These are phyloP conservation scores for Pheosia tremula DNA, from an alignment of 2,888 invertebrate genomes.

Conservation along the genomic window DNA sequence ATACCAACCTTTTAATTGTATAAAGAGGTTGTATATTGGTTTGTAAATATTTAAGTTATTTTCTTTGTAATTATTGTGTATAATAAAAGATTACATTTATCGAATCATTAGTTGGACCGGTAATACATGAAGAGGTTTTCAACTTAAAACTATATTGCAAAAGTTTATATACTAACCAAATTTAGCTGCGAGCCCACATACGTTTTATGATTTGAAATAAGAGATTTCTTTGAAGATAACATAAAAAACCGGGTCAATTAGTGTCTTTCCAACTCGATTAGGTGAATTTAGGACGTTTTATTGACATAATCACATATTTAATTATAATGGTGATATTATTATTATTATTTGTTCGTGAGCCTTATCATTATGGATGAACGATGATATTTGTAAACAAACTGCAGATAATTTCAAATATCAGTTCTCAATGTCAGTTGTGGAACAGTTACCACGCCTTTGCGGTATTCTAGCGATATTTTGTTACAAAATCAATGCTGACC, in stretches of 20 bases:
- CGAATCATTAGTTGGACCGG: too few species aligned
- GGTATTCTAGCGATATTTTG: constrained; percentile 43
- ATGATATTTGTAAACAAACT: constrained; percentile 20
- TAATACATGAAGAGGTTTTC: too few species aligned
- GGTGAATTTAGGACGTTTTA: constrained; percentile 27
- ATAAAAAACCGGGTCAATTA: constrained; percentile 32
- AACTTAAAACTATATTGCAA: too few species aligned
- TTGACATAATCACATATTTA: constrained; percentile 20
- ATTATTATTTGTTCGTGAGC: constrained; percentile 14
- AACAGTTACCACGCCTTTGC: constrained; percentile 42
- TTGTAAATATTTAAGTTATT: constrained; percentile 11
- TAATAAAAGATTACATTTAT: too few species aligned
- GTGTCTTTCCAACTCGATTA: constrained; percentile 27
- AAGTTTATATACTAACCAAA: constrained; percentile 6
- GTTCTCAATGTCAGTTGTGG: constrained; percentile 26
- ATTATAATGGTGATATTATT: too few species aligned
- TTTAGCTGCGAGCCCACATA: constrained; percentile 33
- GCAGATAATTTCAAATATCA: constrained; percentile 21
- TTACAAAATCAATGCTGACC: constrained; percentile 46
- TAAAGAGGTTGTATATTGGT: background rate
- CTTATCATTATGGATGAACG: constrained; percentile 17
- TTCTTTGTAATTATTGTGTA: too few species aligned
- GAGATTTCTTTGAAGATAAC: constrained; percentile 30
- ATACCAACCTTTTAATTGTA: background rate
- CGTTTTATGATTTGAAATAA: constrained; percentile 25